Conservation (phyloP, 2,888 invertebrate genomes). For the Caprella mutica region DNA sequence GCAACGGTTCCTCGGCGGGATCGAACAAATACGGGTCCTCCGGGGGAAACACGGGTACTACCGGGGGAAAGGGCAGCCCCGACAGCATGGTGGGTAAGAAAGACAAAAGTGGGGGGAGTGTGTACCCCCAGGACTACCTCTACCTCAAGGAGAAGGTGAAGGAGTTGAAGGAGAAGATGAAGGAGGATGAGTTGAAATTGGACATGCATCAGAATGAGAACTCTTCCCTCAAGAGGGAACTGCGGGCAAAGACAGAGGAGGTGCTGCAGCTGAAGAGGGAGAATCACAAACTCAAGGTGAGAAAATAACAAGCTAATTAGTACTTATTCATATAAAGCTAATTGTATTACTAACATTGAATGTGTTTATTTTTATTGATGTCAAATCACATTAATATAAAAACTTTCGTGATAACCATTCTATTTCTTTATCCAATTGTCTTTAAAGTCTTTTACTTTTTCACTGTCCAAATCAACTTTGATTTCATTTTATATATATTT, state of each 20-base stretch:
- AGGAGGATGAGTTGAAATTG: slow-evolving; percentile 42
- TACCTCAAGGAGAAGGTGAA: slow-evolving; percentile 43
- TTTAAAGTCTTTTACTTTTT: too few species aligned
- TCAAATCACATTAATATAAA: too few species aligned
- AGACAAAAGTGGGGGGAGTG: slow-evolving; percentile 9
- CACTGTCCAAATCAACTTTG: too few species aligned
- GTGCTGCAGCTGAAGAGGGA: slow-evolving; percentile 53
- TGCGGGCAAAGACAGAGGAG: slow-evolving; percentile 49
- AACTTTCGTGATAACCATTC: too few species aligned
- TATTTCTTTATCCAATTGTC: too few species aligned
- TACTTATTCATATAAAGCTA: too few species aligned
- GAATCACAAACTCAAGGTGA: slow-evolving; percentile 58
- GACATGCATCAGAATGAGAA: slow-evolving; percentile 47
- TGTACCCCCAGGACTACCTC: slow-evolving; percentile 36
- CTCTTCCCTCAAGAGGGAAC: slow-evolving; percentile 46
- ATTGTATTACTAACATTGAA: too few species aligned
- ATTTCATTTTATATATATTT: too few species aligned
- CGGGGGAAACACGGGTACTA: slow-evolving; percentile 9
- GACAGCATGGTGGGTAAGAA: slow-evolving; percentile 4
- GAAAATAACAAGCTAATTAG: too few species aligned
- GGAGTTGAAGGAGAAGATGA: slow-evolving; percentile 44
- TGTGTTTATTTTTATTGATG: too few species aligned
- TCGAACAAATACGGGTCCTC: slow-evolving; percentile 1
- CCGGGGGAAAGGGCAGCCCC: slow-evolving; percentile 2
- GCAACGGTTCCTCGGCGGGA: slow-evolving; percentile 6